phyloP scores from a whole-genome alignment of 2,888 invertebrate genomes.

The Azorinus chamasolen region DNA sequence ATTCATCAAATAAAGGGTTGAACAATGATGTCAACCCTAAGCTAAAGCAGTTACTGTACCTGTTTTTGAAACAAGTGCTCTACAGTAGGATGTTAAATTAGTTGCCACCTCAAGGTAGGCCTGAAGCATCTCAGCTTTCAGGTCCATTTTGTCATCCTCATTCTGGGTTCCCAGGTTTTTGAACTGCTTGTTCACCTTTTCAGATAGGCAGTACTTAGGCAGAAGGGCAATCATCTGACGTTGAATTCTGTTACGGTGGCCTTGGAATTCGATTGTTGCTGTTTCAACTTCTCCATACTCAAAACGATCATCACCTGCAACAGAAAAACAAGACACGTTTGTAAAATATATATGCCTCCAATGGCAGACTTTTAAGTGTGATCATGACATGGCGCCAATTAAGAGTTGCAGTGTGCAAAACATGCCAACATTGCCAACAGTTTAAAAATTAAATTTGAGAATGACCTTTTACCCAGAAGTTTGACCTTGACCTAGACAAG shows the following conservation, averaged over 20 bases:
- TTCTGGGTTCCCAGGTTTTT: slow-evolving; percentile 65
- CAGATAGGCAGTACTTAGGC: slow-evolving; percentile 89
- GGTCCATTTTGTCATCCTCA: slow-evolving; percentile 65
- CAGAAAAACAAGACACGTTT: background rate
- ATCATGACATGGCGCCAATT: no score
- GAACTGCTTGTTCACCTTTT: slow-evolving; percentile 78
- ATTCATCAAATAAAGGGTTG: no score
- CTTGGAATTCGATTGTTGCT: slow-evolving; percentile 81
- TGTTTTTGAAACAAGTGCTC: slow-evolving; percentile 76
- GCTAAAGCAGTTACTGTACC: no score
- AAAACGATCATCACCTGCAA: slow-evolving; percentile 50
- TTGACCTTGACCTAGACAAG: no score
- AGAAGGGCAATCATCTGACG: slow-evolving; percentile 92
- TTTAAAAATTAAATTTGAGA: no score
- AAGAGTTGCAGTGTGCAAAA: no score
- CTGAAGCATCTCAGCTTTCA: slow-evolving; percentile 73
- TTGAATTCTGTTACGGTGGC: slow-evolving; percentile 89
- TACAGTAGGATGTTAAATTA: slow-evolving; percentile 83
- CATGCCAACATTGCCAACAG: no score
- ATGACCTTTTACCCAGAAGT: no score
- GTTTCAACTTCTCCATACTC: slow-evolving; percentile 72
- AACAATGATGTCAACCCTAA: no score
- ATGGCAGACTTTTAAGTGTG: background rate
- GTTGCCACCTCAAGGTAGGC: slow-evolving; percentile 82
- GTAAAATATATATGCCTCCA: background rate